Percentiles rank a stretch among this genome's conserved stretches.
Evolutionary conservation across 2,888 invertebrate genomes (phyloP).

Genomic region (Mythimna ferrago): DNA sequence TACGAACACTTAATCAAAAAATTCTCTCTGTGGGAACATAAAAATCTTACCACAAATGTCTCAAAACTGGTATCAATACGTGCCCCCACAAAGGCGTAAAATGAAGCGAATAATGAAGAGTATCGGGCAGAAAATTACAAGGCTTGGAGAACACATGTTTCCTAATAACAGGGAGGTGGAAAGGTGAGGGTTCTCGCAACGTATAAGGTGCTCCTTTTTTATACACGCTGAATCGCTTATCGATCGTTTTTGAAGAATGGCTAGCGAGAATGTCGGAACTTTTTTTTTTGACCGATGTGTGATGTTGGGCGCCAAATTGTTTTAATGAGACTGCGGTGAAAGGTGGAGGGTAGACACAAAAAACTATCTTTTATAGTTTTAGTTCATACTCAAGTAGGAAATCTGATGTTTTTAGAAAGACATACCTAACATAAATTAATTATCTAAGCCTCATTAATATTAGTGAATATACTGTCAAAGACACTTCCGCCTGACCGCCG

Average conservation of each 20-base stretch:
- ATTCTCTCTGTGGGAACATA: conserved; percentile 47
- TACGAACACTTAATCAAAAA: conserved; percentile 43
- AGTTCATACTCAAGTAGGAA: not conserved
- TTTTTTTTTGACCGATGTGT: conserved; percentile 35
- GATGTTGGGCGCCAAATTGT: conserved; percentile 37
- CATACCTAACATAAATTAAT: too few species aligned
- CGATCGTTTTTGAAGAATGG: conserved; percentile 54
- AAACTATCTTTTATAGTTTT: not conserved
- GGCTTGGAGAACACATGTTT: conserved; percentile 69
- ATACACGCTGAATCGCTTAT: conserved; percentile 54
- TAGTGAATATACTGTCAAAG: too few species aligned
- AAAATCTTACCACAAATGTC: conserved; percentile 49
- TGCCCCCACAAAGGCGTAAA: conserved; percentile 68
- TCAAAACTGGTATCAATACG: conserved; percentile 62
- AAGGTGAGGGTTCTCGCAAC: conserved; percentile 58
- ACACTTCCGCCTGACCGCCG: too few species aligned
- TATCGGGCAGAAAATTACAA: conserved; percentile 75
- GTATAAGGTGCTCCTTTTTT: conserved; percentile 62
- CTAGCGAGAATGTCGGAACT: conserved; percentile 27
- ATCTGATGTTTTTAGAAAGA: not conserved
- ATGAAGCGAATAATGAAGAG: conserved; percentile 71
- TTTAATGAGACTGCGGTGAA: conserved; percentile 1
- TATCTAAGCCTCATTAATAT: too few species aligned
- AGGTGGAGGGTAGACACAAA: not conserved
- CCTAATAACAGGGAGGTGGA: conserved; percentile 68